Percentiles rank a stretch among this genome's conserved stretches.
These are phyloP conservation scores for Neogobius melanostomus DNA, from an alignment of 2,113 vertebrate species.

Conservation along the genomic window DNA sequence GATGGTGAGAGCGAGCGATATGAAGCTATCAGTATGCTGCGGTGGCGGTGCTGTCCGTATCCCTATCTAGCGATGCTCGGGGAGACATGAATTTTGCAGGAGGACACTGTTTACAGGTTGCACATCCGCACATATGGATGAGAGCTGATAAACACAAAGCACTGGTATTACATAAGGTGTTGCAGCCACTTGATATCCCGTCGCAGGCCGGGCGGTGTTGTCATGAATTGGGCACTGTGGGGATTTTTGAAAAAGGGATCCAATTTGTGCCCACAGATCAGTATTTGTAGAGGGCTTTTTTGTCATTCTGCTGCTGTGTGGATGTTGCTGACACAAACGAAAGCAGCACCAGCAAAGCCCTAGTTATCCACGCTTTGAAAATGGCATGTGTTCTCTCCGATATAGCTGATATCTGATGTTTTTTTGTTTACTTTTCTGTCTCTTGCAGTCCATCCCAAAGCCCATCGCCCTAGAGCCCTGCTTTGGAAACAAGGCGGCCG, in stretches of 20 bases:
- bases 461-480: conserved; percentile 98
- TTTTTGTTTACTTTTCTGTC: neutral
- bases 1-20: neutral
- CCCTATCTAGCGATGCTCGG: conserved; percentile 31
- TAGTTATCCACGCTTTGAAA: conserved; percentile 30
- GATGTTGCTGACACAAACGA: conserved; percentile 49
- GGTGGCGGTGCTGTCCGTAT: conserved; percentile 12
- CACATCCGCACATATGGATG: conserved; percentile 51
- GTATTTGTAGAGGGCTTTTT: conserved; percentile 10
- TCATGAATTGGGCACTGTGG: conserved; percentile 35
- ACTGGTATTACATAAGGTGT: conserved; percentile 37
- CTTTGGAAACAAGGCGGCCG: conserved; percentile 95
- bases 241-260: conserved; percentile 16
- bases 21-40: conserved; percentile 37
- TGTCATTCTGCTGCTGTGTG: neutral
- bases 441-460: conserved; percentile 88
- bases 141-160: conserved; percentile 52
- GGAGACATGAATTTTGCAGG: conserved; percentile 58
- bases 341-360: conserved; percentile 39
- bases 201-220: conserved; percentile 15
- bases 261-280: conserved; percentile 50
- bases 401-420: conserved; percentile 31
- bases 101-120: conserved; percentile 47
- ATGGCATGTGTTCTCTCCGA: conserved; percentile 21
- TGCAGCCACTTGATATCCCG: conserved; percentile 43